A percentile compares a stretch with the other conserved stretches of the same genome.
Evolutionary conservation across 2,888 invertebrate species (phyloP).

Genomic region (Allolobophora icterica): DNA sequence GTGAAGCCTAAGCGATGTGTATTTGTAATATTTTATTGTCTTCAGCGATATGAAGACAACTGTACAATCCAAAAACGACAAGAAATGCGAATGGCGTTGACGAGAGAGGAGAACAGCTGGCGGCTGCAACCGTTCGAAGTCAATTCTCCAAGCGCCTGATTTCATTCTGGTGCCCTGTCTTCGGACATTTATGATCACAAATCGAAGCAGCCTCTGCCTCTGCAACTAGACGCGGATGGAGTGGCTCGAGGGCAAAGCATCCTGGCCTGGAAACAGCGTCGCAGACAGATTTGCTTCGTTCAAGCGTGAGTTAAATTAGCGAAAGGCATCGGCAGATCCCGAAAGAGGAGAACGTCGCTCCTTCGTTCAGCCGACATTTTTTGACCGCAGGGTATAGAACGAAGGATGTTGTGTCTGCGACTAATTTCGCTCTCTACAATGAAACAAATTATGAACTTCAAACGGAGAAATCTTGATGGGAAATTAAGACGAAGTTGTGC

Average conservation of each 20-base stretch:
- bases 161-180: neutral
- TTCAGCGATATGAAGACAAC: neutral
- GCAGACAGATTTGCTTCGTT: neutral
- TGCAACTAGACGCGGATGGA: neutral
- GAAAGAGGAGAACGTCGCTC: too few relatives aligned
- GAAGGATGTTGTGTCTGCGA: neutral
- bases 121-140: neutral
- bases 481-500: too few relatives aligned
- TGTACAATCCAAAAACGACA: neutral
- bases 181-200: constrained; percentile 14
- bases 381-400: too few relatives aligned
- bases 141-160: neutral
- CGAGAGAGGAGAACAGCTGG: neutral
- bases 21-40: neutral
- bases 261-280: neutral
- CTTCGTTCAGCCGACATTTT: too few relatives aligned
- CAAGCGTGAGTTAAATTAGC: neutral
- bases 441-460: too few relatives aligned
- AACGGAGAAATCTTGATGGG: too few relatives aligned
- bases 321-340: neutral
- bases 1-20: neutral
- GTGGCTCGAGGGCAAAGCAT: neutral
- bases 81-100: neutral
- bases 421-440: neutral
- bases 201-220: neutral